Base-by-base conservation (phyloP, 2,888 invertebrate species). In the Zhengitettix transpicula region DNA sequence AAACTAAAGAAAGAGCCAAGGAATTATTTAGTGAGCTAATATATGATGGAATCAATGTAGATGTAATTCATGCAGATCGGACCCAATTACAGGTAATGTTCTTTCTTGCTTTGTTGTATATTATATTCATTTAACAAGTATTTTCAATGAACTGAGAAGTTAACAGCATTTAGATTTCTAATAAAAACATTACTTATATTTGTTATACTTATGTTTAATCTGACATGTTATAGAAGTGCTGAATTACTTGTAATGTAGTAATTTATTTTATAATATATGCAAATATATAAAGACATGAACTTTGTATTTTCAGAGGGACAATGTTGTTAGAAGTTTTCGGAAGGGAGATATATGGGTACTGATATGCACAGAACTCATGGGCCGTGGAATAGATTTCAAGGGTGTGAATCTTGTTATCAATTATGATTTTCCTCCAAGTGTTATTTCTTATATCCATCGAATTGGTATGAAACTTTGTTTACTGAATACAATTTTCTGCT, bases 341-440 rank as follows among this genome's bases (percentile, higher is more conserved):
- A 83, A 87, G 70, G 96, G 97, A 0, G 85, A 87, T 72, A 88
- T 95, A 66, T 97, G 95, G 95, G 87, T 98, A 58, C 77, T 99
- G 59, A 89, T 99, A 66, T 97, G 96, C 74, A 98, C 98, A 1
- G 97, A 98, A 74, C 78, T 99, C 65, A 88, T 98, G 89, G 90
- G 93, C 0, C 83, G 98, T 65, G 98, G 98, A 65, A 89, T 98
- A 64, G 98, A 98, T 76, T 95, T 98, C 73, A 91, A 91, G 68
- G 94, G 94, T 1, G 93, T 99, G 55, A 95, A 93, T 77, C 78
- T 98, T 41, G 96, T 99, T 42, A 79, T 99, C 65, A 99, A 99
- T 77, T 99, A 95, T 71, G 98, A 99, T 77, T 93, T 98, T 73
- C 98, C 98, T 16, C 85, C 88, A 0, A 85, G 88, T 1, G 84